Conservation (phyloP, 2,797 vertebrate genomes). For the Antennarius maculatus region DNA sequence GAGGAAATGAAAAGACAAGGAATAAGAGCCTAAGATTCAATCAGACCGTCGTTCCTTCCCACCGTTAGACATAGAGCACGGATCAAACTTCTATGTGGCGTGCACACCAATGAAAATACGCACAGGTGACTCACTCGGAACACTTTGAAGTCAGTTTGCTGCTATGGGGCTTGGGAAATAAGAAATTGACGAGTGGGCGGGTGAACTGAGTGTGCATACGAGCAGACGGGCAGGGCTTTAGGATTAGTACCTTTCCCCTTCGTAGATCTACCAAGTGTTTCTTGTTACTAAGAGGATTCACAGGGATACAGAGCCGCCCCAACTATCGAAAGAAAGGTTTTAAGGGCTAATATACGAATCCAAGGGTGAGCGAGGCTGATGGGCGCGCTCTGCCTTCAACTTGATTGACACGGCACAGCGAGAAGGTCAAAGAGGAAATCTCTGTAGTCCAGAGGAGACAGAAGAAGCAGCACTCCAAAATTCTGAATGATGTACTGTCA, state of each 20-base stretch:
- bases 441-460: constrained; percentile 24
- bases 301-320: constrained; percentile 50
- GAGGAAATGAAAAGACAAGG: constrained; percentile 51
- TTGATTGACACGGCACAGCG: constrained; percentile 42
- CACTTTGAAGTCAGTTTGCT: constrained; percentile 48
- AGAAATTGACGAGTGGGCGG: constrained; percentile 42
- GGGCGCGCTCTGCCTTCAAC: constrained; percentile 30
- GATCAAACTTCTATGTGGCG: constrained; percentile 28
- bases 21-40: constrained; percentile 44
- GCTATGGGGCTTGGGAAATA: constrained; percentile 46
- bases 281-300: constrained; percentile 79
- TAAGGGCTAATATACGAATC: constrained; percentile 66
- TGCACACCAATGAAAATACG: constrained; percentile 35
- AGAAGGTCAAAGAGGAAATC: constrained; percentile 47
- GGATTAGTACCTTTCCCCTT: constrained; percentile 66
- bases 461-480: constrained; percentile 12
- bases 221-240: constrained; percentile 35
- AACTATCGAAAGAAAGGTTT: constrained; percentile 71
- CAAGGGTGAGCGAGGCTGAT: constrained; percentile 41
- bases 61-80: constrained; percentile 35
- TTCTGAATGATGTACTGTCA: constrained; percentile 18
- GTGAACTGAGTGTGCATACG: constrained; percentile 7
- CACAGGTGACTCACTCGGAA: constrained; percentile 57
- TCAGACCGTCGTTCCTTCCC: constrained; percentile 45
- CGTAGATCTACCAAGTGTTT: constrained; percentile 58